phyloP scores from a whole-genome alignment of 2,797 vertebrate genomes.

The Hapalemur alaotrensis region DNA sequence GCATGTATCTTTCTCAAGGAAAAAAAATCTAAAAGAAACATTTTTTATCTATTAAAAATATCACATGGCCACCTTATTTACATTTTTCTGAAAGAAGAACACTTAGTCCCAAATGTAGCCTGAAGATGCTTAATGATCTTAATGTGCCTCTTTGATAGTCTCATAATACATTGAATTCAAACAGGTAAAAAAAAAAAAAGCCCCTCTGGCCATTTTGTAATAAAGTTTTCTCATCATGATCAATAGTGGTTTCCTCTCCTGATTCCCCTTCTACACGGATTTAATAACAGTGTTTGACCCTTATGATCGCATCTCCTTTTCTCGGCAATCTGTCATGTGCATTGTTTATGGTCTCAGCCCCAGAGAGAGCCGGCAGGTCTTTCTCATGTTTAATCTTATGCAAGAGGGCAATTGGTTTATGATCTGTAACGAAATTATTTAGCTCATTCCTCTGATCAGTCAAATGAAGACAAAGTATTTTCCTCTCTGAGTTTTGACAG shows the following conservation, averaged over 20 bases:
- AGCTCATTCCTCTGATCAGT: not conserved
- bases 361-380: slow-evolving; percentile 14
- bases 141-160: slow-evolving; percentile 53
- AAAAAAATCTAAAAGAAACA: not conserved
- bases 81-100: not conserved
- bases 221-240: slow-evolving; percentile 49
- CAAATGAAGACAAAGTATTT: not conserved
- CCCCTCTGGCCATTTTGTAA: slow-evolving; percentile 51
- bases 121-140: slow-evolving; percentile 31
- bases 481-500: not conserved
- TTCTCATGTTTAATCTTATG: slow-evolving; percentile 12
- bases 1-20: not conserved
- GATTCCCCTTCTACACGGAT: slow-evolving; percentile 1
- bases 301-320: slow-evolving; percentile 56
- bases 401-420: slow-evolving; percentile 42
- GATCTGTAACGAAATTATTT: not conserved
- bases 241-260: slow-evolving; percentile 31
- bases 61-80: not conserved
- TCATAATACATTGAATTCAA: slow-evolving; percentile 61
- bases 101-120: slow-evolving; percentile 35
- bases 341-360: slow-evolving; percentile 35
- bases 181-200: slow-evolving; percentile 43
- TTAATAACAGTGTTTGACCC: slow-evolving; percentile 58
- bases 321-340: slow-evolving; percentile 59
- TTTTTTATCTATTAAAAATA: not conserved